Conservation (phyloP, 2,113 vertebrate species). For the Gavia stellata region DNA sequence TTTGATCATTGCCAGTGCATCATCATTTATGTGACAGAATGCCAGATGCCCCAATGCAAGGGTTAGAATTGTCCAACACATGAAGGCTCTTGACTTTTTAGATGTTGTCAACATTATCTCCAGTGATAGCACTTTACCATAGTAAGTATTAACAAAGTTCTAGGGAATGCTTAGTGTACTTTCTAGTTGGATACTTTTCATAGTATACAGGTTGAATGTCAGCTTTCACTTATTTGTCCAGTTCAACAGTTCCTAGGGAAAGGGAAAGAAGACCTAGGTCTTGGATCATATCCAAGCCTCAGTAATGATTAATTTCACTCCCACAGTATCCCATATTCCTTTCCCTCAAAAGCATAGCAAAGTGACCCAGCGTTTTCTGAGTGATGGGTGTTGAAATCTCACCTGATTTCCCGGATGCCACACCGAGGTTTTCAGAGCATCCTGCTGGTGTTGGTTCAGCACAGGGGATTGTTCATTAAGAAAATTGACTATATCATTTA, state of each 20-base stretch:
- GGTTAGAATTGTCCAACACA: neutral
- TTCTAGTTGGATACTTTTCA: neutral
- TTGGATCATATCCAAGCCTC: neutral
- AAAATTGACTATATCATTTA: neutral
- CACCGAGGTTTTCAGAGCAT: neutral
- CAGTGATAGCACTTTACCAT: neutral
- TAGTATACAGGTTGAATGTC: neutral
- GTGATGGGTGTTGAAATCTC: neutral
- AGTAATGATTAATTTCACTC: neutral
- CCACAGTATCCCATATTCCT: neutral
- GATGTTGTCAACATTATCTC: neutral
- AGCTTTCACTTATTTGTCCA: neutral
- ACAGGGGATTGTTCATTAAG: neutral
- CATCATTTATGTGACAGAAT: neutral
- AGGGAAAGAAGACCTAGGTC: neutral
- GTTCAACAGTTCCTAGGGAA: neutral
- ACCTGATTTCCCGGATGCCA: neutral
- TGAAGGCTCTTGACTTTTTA: neutral
- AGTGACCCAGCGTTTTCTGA: neutral
- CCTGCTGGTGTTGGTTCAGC: neutral
- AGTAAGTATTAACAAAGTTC: neutral
- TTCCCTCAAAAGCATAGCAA: neutral
- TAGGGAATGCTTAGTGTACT: neutral
- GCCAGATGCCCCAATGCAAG: neutral
- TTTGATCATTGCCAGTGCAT: neutral